Evolutionary conservation across 1,140 invertebrate species (phyloP).

Genomic region (Cardiocondyla obscurior): DNA sequence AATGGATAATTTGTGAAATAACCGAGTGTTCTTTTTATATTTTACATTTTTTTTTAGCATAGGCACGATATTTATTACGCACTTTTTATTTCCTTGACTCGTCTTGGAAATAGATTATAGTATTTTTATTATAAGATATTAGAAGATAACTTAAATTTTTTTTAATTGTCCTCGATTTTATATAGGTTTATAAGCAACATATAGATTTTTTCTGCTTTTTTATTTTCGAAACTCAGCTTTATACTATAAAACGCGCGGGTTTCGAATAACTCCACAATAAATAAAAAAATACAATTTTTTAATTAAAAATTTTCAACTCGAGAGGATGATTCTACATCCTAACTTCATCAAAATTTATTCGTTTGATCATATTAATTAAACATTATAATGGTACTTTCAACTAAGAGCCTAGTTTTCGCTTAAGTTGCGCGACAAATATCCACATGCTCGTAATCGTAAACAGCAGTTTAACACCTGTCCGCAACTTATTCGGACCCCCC

Average conservation of each 20-base stretch:
- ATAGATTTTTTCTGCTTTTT: no score
- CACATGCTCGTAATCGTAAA: neutral
- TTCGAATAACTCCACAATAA: no score
- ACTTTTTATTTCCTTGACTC: neutral
- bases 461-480: constrained; percentile 76
- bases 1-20: neutral
- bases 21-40: neutral
- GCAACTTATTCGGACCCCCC: constrained; percentile 58
- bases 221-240: no score
- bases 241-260: no score
- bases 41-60: neutral
- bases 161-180: no score
- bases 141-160: neutral
- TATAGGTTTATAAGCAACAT: no score
- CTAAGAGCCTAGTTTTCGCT: neutral
- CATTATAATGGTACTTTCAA: neutral
- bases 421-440: neutral
- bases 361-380: no score
- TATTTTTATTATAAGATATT: neutral
- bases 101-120: neutral
- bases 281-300: no score
- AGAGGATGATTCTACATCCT: no score
- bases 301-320: no score
- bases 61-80: neutral
- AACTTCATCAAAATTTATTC: neutral